phyloP scores from a whole-genome alignment of 2,888 invertebrate genomes.

The Andrena fulva region DNA sequence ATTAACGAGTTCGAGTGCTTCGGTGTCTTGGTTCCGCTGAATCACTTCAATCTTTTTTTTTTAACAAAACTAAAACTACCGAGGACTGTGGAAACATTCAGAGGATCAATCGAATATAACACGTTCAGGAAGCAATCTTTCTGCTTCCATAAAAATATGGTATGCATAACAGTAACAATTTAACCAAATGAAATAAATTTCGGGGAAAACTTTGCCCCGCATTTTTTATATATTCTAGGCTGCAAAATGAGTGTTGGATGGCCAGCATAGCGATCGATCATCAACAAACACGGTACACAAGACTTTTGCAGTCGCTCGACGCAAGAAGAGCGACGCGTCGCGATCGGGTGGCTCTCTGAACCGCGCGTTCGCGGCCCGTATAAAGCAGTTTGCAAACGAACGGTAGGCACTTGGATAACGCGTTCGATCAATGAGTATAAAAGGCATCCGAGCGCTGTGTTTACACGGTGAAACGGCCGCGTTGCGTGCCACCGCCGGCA shows the following conservation, averaged over 20 bases:
- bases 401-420: constrained; percentile 67
- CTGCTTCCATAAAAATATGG: too few relatives aligned
- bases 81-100: background rate
- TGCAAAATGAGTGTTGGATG: too few relatives aligned
- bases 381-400: constrained; percentile 58
- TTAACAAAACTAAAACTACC: too few relatives aligned
- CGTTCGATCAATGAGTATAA: constrained; percentile 64
- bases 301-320: background rate
- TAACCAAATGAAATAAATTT: too few relatives aligned
- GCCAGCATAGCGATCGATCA: background rate
- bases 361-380: constrained; percentile 34
- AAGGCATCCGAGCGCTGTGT: constrained; percentile 61
- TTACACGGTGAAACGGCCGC: constrained; percentile 56
- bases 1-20: background rate
- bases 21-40: background rate
- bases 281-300: background rate
- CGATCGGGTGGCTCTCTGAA: background rate
- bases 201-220: too few relatives aligned
- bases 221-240: too few relatives aligned
- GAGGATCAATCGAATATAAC: too few relatives aligned
- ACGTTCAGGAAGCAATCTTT: too few relatives aligned
- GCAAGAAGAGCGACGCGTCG: background rate
- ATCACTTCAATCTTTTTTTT: too few relatives aligned
- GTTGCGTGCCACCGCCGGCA: constrained; percentile 49
- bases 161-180: too few relatives aligned